A percentile compares a stretch with the other conserved stretches of the same genome.
These are phyloP conservation scores for Diuraphis noxia DNA, from an alignment of 1,140 invertebrate species.

Conservation along the genomic window DNA sequence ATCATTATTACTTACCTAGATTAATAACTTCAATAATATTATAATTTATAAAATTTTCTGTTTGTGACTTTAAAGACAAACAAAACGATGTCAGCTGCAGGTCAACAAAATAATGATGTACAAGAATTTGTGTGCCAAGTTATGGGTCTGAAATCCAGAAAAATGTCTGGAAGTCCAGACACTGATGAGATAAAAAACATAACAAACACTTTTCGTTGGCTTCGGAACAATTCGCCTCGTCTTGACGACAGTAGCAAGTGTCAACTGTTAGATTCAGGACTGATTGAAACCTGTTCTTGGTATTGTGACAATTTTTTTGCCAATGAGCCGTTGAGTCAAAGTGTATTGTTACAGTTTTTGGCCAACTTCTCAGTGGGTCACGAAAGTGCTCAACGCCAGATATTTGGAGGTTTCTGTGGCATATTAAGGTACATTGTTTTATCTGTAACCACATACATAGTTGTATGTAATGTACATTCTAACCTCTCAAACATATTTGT, in stretches of 20 bases:
- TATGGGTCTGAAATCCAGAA: background rate
- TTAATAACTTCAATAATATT: too few relatives aligned
- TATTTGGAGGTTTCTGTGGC: background rate
- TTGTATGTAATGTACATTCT: background rate
- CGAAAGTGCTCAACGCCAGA: background rate
- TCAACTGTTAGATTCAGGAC: background rate
- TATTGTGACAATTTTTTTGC: background rate
- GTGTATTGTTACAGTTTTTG: slow-evolving; percentile 35
- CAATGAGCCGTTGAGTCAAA: background rate
- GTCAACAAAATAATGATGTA: background rate
- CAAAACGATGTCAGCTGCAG: background rate
- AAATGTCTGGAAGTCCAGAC: background rate
- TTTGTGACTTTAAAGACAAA: background rate
- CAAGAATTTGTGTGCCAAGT: background rate
- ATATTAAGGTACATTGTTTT: slow-evolving; percentile 1
- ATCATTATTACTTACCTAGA: too few relatives aligned
- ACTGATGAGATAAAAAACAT: background rate
- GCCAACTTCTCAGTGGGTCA: slow-evolving; percentile 19
- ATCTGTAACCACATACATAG: background rate
- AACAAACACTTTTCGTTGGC: slow-evolving; percentile 11
- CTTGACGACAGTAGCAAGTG: background rate
- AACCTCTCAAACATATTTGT: background rate
- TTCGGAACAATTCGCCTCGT: background rate
- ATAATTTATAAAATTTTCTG: background rate
- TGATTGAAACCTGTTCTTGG: slow-evolving; percentile 16